phyloP scores from a whole-genome alignment of 1,140 invertebrate species.

The Doryteuthis pealeii region DNA sequence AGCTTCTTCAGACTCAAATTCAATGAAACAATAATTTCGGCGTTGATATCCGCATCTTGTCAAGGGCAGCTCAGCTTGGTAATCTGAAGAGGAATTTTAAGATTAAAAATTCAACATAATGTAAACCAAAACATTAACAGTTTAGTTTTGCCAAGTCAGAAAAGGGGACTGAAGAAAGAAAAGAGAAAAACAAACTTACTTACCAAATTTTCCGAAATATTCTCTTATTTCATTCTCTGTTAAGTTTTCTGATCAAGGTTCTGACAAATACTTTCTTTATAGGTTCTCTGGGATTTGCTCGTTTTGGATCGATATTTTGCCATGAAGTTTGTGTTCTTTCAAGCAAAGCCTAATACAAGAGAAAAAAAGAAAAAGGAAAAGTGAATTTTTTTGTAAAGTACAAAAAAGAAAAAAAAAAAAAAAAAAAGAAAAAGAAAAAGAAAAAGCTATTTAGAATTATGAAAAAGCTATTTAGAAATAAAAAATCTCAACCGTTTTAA shows the following conservation, averaged over 20 bases:
- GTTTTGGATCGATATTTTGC: slow-evolving; percentile 51
- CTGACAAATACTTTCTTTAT: slow-evolving; percentile 54
- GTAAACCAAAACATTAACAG: too few relatives aligned
- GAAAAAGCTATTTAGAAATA: too few relatives aligned
- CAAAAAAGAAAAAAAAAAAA: too few relatives aligned
- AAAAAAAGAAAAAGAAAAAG: too few relatives aligned
- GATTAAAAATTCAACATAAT: too few relatives aligned
- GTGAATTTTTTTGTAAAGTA: too few relatives aligned
- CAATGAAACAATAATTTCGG: slow-evolving; percentile 94
- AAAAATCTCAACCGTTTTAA: too few relatives aligned
- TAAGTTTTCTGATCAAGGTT: slow-evolving; percentile 40
- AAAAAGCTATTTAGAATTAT: too few relatives aligned
- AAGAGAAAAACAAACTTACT: slow-evolving; percentile 32
- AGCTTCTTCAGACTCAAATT: slow-evolving; percentile 83
- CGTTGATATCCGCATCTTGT: slow-evolving; percentile 94
- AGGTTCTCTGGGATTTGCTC: slow-evolving; percentile 47
- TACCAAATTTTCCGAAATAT: slow-evolving; percentile 53
- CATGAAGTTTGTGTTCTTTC: slow-evolving; percentile 50
- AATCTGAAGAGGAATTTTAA: slow-evolving; percentile 71
- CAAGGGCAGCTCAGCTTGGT: slow-evolving; percentile 91
- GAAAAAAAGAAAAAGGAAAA: not conserved
- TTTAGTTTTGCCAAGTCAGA: too few relatives aligned
- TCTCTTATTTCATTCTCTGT: slow-evolving; percentile 48
- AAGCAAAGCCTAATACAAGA: slow-evolving; percentile 39
- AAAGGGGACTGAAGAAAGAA: too few relatives aligned